A percentile compares a stretch with the other conserved stretches of the same genome.
phyloP scores from a whole-genome alignment of 2,797 vertebrate species.

The Cephalopachus bancanus region DNA sequence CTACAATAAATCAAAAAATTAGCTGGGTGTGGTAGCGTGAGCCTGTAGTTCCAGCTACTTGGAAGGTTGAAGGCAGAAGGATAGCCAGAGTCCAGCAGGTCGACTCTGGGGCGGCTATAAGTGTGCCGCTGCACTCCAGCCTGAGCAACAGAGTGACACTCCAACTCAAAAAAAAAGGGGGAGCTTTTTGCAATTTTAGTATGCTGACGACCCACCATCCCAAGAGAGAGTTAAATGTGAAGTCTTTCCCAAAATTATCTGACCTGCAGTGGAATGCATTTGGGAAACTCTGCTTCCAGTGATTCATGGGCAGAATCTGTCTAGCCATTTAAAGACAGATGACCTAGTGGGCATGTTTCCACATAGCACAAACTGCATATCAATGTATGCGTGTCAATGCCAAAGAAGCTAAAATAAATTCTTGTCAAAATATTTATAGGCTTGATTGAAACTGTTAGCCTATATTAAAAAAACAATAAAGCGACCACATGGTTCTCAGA shows the following conservation, averaged over 20 bases:
- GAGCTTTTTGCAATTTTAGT: neutral
- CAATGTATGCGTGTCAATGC: neutral
- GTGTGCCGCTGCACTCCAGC: too few relatives aligned
- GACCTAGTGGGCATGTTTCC: conserved; percentile 3
- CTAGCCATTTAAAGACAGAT: neutral
- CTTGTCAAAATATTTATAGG: conserved; percentile 68
- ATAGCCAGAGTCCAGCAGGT: too few relatives aligned
- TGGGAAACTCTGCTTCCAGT: neutral
- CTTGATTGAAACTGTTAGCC: conserved; percentile 65
- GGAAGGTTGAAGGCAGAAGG: too few relatives aligned
- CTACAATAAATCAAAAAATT: too few relatives aligned
- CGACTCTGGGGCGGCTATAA: too few relatives aligned
- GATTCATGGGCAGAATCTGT: neutral
- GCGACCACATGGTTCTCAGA: conserved; percentile 34
- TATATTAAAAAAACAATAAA: conserved; percentile 9
- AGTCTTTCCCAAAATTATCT: neutral
- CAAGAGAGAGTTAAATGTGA: neutral
- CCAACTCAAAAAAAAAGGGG: too few relatives aligned
- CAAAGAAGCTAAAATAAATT: conserved; percentile 66
- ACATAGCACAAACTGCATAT: neutral
- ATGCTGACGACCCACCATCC: neutral
- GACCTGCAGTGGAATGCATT: neutral
- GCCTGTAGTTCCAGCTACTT: too few relatives aligned
- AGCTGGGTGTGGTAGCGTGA: too few relatives aligned
- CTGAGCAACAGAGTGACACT: too few relatives aligned